Percentiles rank a stretch among this genome's conserved stretches.
These are phyloP conservation scores for Neostethus bicornis DNA, from an alignment of 2,797 vertebrate genomes.

Conservation along the genomic window DNA sequence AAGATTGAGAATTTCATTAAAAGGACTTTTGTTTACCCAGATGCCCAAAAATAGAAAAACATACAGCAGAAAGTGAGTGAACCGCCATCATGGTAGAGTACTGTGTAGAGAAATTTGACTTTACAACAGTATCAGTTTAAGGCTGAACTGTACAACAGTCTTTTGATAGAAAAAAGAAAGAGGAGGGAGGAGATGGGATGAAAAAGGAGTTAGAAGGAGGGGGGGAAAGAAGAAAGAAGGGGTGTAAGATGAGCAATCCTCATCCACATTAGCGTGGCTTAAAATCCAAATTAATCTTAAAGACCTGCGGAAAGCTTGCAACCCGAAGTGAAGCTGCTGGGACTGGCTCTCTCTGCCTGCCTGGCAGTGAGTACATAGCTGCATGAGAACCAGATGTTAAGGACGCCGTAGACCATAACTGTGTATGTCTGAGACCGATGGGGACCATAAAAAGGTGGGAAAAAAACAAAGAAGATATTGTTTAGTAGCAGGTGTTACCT, in stretches of 20 bases:
- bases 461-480: constrained; percentile 9
- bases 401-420: constrained; percentile 25
- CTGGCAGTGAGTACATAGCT: constrained; percentile 49
- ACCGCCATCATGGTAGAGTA: constrained; percentile 4
- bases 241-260: constrained; percentile 53
- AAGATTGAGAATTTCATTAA: constrained; percentile 31
- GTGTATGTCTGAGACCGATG: neutral
- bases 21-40: constrained; percentile 21
- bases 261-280: constrained; percentile 52
- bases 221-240: neutral
- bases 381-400: constrained; percentile 61
- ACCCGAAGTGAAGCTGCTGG: constrained; percentile 34
- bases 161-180: constrained; percentile 34
- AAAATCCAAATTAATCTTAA: constrained; percentile 56
- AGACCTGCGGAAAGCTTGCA: constrained; percentile 37
- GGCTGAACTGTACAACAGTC: constrained; percentile 13
- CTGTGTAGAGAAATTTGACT: constrained; percentile 7
- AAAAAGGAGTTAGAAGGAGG: constrained; percentile 21
- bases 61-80: constrained; percentile 9
- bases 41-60: constrained; percentile 22
- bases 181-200: constrained; percentile 19
- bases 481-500: constrained; percentile 18
- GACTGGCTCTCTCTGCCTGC: constrained; percentile 17
- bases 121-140: constrained; percentile 8
- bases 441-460: constrained; percentile 24